These are phyloP conservation scores for Datnioides undecimradiatus DNA, from an alignment of 2,113 vertebrate species.

Conservation along the genomic window DNA sequence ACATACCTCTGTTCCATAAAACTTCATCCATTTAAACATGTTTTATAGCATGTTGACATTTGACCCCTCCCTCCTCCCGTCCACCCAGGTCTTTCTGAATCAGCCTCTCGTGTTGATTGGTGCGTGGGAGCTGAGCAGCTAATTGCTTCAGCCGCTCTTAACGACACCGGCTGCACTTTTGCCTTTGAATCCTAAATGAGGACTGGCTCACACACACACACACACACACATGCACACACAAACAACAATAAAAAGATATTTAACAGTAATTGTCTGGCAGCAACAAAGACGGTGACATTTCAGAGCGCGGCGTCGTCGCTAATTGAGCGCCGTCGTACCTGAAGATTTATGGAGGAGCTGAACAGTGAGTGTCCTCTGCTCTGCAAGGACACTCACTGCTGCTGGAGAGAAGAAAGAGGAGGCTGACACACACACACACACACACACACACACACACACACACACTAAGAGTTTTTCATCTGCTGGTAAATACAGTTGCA, in stretches of 20 bases:
- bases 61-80: too few relatives aligned
- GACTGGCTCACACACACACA: slow-evolving; percentile 41
- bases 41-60: too few relatives aligned
- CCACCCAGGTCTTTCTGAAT: neutral
- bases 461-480: slow-evolving; percentile 23
- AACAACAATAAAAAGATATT: slow-evolving; percentile 66
- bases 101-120: slow-evolving; percentile 22
- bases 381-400: slow-evolving; percentile 43
- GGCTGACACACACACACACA: neutral
- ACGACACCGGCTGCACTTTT: slow-evolving; percentile 51
- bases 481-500: slow-evolving; percentile 14
- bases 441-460: slow-evolving; percentile 4
- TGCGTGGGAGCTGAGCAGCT: slow-evolving; percentile 11
- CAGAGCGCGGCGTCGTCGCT: slow-evolving; percentile 19
- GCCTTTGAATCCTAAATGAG: slow-evolving; percentile 47
- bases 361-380: slow-evolving; percentile 41
- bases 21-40: too few relatives aligned
- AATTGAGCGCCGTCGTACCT: slow-evolving; percentile 65
- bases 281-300: slow-evolving; percentile 64
- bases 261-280: slow-evolving; percentile 64
- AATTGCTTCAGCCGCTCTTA: slow-evolving; percentile 48
- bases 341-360: slow-evolving; percentile 55
- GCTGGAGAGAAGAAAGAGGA: slow-evolving; percentile 10
- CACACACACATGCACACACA: slow-evolving; percentile 62
- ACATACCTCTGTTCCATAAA: too few relatives aligned